A percentile compares a stretch with the other conserved stretches of the same genome.
phyloP scores from a whole-genome alignment of 2,113 vertebrate genomes.

The Madoqua kirkii region DNA sequence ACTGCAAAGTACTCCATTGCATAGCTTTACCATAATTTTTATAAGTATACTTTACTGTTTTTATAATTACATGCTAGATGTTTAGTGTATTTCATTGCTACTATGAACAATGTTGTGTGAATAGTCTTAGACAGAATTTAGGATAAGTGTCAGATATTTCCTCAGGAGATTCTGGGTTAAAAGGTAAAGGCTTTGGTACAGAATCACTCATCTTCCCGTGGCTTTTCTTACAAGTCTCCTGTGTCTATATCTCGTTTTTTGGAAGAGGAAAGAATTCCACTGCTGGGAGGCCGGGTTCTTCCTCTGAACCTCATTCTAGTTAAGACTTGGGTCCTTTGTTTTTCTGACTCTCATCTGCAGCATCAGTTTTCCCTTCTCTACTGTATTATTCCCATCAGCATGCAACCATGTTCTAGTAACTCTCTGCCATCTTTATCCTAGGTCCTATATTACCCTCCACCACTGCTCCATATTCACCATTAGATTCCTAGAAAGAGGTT shows the following conservation, averaged over 20 bases:
- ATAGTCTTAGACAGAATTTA: background rate
- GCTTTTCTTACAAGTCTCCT: background rate
- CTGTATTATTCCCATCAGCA: background rate
- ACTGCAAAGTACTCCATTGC: background rate
- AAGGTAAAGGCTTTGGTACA: background rate
- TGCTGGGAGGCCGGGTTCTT: background rate
- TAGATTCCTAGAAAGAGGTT: background rate
- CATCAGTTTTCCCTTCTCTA: no score
- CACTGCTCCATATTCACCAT: background rate
- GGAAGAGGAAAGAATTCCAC: background rate
- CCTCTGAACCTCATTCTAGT: background rate
- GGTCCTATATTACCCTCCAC: background rate
- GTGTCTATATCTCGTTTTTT: background rate
- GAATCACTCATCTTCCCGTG: background rate
- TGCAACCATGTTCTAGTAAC: no score
- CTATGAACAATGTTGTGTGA: background rate
- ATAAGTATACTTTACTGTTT: background rate
- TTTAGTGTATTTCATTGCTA: background rate
- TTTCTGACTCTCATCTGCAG: background rate
- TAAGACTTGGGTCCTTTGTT: background rate
- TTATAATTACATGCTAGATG: background rate
- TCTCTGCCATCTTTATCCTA: background rate
- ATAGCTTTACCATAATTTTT: background rate
- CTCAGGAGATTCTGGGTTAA: background rate
- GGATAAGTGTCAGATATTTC: background rate